These are phyloP conservation scores for Distichodus sexfasciatus DNA, from an alignment of 2,797 vertebrate genomes.

Conservation along the genomic window DNA sequence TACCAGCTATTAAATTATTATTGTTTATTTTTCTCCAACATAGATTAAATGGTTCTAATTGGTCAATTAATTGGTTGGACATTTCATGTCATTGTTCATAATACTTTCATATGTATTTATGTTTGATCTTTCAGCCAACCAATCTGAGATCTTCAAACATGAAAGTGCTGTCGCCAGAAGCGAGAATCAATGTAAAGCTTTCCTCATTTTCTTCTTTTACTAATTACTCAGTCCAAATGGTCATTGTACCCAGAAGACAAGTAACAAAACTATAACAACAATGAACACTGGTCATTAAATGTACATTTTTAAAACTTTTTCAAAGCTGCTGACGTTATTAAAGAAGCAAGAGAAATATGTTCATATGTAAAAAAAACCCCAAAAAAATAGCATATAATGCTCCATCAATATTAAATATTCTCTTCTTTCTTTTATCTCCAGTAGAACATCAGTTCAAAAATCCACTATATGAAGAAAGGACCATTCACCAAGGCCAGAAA, in stretches of 20 bases:
- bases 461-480: conserved; percentile 65
- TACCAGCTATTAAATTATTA: not conserved
- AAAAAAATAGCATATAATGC: not conserved
- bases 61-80: not conserved
- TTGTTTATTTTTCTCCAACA: not conserved
- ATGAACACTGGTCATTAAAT: no score
- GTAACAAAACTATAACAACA: no score
- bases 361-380: no score
- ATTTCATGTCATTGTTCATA: no score
- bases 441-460: conserved; percentile 62
- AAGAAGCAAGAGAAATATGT: no score
- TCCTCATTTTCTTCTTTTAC: not conserved
- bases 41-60: not conserved
- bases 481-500: conserved; percentile 48
- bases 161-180: conserved; percentile 3
- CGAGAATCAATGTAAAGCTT: conserved; percentile 51
- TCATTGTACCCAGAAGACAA: no score
- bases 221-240: not conserved
- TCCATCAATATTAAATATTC: not conserved
- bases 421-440: conserved; percentile 30
- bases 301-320: no score
- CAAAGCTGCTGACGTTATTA: no score
- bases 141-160: conserved; percentile 34
- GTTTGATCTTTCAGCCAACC: conserved; percentile 49
- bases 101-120: not conserved